Evolutionary conservation across 2,888 invertebrate genomes (phyloP).

Genomic region (Sesia bembeciformis): DNA sequence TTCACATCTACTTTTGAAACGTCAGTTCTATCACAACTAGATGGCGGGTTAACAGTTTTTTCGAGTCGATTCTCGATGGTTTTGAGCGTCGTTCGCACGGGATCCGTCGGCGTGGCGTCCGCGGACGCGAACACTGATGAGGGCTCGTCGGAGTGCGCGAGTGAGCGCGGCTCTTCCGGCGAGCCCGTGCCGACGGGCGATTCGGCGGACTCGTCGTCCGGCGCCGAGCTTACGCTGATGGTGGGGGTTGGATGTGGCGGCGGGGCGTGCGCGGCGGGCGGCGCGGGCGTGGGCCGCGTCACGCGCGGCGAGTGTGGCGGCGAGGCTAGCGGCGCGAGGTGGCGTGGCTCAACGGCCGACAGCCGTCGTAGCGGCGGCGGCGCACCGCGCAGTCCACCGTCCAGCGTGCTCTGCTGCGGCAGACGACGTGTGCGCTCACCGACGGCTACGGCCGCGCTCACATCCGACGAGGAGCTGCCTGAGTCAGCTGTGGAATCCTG

Average conservation of each 20-base stretch:
- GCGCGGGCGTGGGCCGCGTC: slow-evolving; percentile 32
- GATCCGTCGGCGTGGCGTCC: slow-evolving; percentile 56
- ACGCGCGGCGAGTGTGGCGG: slow-evolving; percentile 54
- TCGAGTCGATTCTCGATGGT: slow-evolving; percentile 18
- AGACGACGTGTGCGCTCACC: slow-evolving; percentile 77
- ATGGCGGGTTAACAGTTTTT: slow-evolving; percentile 9
- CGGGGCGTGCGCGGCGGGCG: slow-evolving; percentile 38
- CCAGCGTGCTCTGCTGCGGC: slow-evolving; percentile 79
- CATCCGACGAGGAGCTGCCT: slow-evolving; percentile 84
- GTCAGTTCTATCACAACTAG: slow-evolving; percentile 22
- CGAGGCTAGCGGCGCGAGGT: slow-evolving; percentile 67
- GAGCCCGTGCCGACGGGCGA: slow-evolving; percentile 37
- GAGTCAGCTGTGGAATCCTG: slow-evolving; percentile 82
- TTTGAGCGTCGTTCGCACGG: slow-evolving; percentile 18
- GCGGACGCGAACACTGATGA: slow-evolving; percentile 63
- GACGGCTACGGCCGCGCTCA: slow-evolving; percentile 73
- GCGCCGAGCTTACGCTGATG: slow-evolving; percentile 83
- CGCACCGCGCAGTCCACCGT: slow-evolving; percentile 74
- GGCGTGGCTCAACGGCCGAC: slow-evolving; percentile 74
- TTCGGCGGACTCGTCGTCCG: slow-evolving; percentile 70
- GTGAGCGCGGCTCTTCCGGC: slow-evolving; percentile 47
- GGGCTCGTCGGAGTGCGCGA: slow-evolving; percentile 56
- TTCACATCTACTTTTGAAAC: slow-evolving; percentile 21
- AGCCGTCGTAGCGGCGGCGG: slow-evolving; percentile 58
- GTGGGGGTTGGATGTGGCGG: slow-evolving; percentile 68